Evolutionary conservation across 2,797 vertebrate genomes (phyloP).

Genomic region (Scyliorhinus canicula): DNA sequence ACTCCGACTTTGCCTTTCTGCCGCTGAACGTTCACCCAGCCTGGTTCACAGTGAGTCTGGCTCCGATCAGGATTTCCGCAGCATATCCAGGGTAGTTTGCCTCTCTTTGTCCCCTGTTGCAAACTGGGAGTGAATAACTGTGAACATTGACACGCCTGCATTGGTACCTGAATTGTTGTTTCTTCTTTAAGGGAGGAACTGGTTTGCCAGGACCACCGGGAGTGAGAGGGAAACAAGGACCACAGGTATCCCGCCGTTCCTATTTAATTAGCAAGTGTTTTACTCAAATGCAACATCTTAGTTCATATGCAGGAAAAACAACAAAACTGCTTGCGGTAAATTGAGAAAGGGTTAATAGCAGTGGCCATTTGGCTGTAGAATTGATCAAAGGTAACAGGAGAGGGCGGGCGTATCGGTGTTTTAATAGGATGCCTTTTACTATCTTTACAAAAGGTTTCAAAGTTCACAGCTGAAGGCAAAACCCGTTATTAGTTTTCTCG

Average conservation of each 20-base stretch:
- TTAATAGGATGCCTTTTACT: not conserved
- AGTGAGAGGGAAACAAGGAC: constrained; percentile 75
- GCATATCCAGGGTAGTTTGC: not conserved
- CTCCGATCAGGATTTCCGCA: not conserved
- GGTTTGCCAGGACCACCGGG: constrained; percentile 73
- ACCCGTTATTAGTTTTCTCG: not conserved
- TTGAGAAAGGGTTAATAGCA: not conserved
- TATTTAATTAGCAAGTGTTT: constrained; percentile 36
- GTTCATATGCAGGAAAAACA: not conserved
- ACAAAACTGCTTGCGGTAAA: not conserved
- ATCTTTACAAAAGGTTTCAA: not conserved
- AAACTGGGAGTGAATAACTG: not conserved
- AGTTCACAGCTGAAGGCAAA: not conserved
- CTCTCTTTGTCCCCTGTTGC: not conserved
- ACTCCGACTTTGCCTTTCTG: not conserved
- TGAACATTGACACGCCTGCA: not conserved
- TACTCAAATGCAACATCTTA: not conserved
- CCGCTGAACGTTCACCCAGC: too few species aligned
- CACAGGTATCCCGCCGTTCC: constrained; percentile 62
- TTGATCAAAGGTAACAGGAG: not conserved
- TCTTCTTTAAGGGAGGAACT: constrained; percentile 62
- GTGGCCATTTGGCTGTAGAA: not conserved
- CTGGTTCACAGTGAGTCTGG: not conserved
- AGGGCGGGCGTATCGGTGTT: not conserved
- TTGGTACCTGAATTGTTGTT: not conserved